These are phyloP conservation scores for Nephotettix cincticeps DNA, from an alignment of 1,140 invertebrate genomes.

Conservation along the genomic window DNA sequence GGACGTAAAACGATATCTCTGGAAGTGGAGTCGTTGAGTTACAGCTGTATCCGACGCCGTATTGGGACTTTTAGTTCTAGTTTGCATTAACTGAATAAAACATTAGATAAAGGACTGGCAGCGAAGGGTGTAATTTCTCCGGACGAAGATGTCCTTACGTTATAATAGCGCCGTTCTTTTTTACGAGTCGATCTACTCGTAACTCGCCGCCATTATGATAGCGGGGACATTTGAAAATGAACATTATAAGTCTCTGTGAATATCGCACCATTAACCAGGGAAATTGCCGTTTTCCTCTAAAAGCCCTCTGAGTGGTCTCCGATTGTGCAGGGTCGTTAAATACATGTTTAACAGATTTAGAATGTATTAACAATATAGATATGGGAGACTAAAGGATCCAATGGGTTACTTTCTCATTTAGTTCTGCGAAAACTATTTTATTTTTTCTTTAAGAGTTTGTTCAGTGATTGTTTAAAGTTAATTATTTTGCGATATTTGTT, in stretches of 20 bases:
- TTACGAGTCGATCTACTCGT: not conserved
- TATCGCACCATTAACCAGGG: not conserved
- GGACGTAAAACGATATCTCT: too few relatives aligned
- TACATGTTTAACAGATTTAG: too few relatives aligned
- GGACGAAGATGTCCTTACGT: not conserved
- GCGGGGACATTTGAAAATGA: constrained; percentile 7
- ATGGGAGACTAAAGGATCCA: too few relatives aligned
- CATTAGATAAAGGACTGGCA: constrained; percentile 1
- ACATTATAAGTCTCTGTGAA: constrained; percentile 1
- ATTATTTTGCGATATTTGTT: too few relatives aligned
- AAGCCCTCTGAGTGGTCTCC: not conserved
- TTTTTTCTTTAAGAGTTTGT: too few relatives aligned
- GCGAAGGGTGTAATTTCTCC: not conserved
- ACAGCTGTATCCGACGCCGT: not conserved
- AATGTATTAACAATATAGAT: too few relatives aligned
- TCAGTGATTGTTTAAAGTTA: too few relatives aligned
- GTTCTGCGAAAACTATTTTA: too few relatives aligned
- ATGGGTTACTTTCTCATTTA: too few relatives aligned
- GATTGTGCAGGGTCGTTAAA: too few relatives aligned
- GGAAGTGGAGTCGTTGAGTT: too few relatives aligned
- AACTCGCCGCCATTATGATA: not conserved
- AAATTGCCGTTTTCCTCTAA: not conserved
- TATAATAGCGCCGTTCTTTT: not conserved
- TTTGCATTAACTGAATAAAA: constrained; percentile 10
- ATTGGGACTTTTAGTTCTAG: not conserved